Evolutionary conservation across 2,113 vertebrate genomes (phyloP).

Genomic region (Psittacula cyanocephala): DNA sequence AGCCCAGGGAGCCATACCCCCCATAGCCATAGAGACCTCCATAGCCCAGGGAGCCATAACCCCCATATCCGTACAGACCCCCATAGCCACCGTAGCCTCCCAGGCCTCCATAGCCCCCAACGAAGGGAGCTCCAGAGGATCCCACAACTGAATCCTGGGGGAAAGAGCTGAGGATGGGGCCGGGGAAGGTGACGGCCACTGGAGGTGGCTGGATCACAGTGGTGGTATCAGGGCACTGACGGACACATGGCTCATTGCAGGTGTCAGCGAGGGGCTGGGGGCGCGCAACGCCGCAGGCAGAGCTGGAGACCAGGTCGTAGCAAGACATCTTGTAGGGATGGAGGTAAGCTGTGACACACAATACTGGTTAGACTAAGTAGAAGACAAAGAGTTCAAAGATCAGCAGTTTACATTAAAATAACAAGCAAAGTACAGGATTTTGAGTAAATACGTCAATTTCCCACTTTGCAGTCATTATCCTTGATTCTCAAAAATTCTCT

Average conservation of each 20-base stretch:
- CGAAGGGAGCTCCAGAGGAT: background rate
- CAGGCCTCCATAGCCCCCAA: background rate
- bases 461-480: background rate
- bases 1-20: background rate
- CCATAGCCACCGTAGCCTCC: background rate
- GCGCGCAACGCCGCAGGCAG: accelerated
- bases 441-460: background rate
- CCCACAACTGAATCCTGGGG: background rate
- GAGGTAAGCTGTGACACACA: background rate
- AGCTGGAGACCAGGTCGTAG: background rate
- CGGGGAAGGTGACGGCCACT: background rate
- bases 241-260: background rate
- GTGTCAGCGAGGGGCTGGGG: background rate
- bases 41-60: background rate
- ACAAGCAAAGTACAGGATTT: background rate
- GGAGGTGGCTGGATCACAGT: background rate
- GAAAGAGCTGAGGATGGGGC: conserved; percentile 37
- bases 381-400: background rate
- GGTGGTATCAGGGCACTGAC: background rate
- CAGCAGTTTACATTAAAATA: background rate
- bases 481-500: background rate
- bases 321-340: background rate
- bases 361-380: background rate
- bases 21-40: background rate
- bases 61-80: background rate